Base-by-base conservation (phyloP, 2,888 invertebrate species). In the Pheosia gnoma region DNA sequence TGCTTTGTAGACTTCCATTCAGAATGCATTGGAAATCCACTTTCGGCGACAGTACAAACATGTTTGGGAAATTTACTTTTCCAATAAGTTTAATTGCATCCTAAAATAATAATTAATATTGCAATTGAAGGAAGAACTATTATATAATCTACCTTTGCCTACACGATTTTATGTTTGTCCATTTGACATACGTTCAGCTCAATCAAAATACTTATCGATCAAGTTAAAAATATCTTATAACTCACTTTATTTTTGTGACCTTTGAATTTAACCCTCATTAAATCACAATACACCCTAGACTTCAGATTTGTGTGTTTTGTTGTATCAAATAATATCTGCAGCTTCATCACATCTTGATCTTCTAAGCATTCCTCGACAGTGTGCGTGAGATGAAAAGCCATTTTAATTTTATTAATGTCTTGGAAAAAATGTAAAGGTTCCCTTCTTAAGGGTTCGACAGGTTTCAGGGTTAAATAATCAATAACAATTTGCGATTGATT, bases 61-160 rank as follows among this genome's bases (percentile, higher is more conserved):
- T 81, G 76, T 96, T 96, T 0, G 97, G 96, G 80, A 95, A 96
- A 85, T 96, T 95, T 1, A 96, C 94, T 82, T 94, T 94, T 45
- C 95, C 96, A 56, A 85, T 86, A 54, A 97, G 81, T 68, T 94
- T 93, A 57, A 97, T 91, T 64, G 90, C 91, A 77, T 96, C 96
- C 96, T 96, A 78, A 64, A 92, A 87, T 64, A 57, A 56, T 47
- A n/a, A 43, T 53, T 52, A 5, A 43, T 61, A 13, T 59, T 59
- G 39, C 10, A 43, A 43, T 25, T 25, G 25, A 0, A 25, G 25
- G 25, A 25, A 25, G 25, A 25, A 25, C 25, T 25, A 41, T 41
- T n/a, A n/a, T n/a, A n/a, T n/a, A n/a, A n/a, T n/a, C n/a, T n/a
- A n/a, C n/a, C n/a, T n/a, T n/a, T n/a, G n/a, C n/a, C n/a, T 47